Percentiles rank a stretch among this genome's conserved stretches.
Conservation (phyloP, 30 jellyfish, hydroid and myxozoan species). For the Turritopsis dohrnii region DNA sequence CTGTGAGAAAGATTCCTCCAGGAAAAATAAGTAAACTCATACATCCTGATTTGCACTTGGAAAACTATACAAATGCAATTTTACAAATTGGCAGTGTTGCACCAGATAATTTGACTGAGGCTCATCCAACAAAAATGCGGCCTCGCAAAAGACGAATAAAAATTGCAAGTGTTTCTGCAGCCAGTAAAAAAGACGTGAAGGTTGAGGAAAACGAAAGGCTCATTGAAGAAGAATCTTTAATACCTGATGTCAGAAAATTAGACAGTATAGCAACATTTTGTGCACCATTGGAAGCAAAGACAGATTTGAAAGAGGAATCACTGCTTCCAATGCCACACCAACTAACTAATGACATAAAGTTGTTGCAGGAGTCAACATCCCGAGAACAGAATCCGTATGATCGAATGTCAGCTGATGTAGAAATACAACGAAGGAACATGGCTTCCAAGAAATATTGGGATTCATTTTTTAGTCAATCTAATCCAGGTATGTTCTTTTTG, state of each 20-base stretch:
- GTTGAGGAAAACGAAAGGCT: background rate
- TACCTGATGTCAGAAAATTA: background rate
- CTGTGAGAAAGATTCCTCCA: constrained; percentile 96
- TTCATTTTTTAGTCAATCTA: background rate
- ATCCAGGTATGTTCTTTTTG: background rate
- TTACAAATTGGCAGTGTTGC: constrained; percentile 53
- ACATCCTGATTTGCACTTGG: constrained; percentile 85
- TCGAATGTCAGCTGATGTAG: background rate
- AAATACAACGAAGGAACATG: background rate
- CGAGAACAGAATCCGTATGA: background rate
- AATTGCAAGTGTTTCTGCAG: background rate
- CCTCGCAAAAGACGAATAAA: constrained; percentile 27
- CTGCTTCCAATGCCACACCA: background rate
- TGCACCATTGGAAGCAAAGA: constrained; percentile 5
- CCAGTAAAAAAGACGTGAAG: background rate
- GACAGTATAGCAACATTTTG: constrained; percentile 14
- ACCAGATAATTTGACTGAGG: constrained; percentile 1
- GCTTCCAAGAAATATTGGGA: background rate
- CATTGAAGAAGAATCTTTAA: background rate
- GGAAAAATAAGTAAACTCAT: constrained; percentile 89
- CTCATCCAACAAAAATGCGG: background rate
- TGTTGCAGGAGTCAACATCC: background rate
- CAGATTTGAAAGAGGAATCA: background rate
- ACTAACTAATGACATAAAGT: background rate
- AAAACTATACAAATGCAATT: constrained; percentile 66